Evolutionary conservation across 2,797 vertebrate species (phyloP).

Genomic region (Acomys russatus): DNA sequence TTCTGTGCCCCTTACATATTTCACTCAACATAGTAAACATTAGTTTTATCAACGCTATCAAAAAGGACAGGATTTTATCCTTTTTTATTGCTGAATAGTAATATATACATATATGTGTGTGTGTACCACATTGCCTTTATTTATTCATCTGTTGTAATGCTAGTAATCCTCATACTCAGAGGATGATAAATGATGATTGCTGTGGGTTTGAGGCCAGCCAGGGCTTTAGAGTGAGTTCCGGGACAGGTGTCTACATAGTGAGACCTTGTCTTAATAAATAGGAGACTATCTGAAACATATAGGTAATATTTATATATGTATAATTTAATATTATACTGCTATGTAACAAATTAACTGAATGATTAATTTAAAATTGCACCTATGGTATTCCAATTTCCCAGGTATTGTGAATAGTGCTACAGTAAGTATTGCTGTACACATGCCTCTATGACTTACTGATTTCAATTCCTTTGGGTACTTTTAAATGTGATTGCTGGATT

Average conservation of each 20-base stretch:
- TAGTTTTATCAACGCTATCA: neutral
- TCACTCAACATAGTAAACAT: too few species aligned
- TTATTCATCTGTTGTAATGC: neutral
- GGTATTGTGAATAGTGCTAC: neutral
- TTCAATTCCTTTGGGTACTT: neutral
- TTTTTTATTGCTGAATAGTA: neutral
- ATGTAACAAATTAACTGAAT: neutral
- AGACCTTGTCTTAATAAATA: neutral
- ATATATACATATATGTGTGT: neutral
- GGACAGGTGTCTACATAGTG: neutral
- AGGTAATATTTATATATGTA: neutral
- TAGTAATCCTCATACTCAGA: neutral
- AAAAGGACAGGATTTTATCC: neutral
- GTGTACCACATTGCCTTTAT: neutral
- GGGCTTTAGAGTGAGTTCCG: neutral
- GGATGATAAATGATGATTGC: neutral
- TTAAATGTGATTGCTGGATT: neutral
- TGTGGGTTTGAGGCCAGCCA: neutral
- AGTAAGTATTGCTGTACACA: neutral
- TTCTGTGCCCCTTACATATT: too few species aligned
- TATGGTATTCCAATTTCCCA: neutral
- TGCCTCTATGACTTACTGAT: neutral
- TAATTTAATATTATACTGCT: neutral
- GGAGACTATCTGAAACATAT: neutral
- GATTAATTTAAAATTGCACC: neutral